Percentiles rank a stretch among this genome's conserved stretches.
phyloP scores from a whole-genome alignment of 2,113 vertebrate genomes.

The Podarcis muralis region DNA sequence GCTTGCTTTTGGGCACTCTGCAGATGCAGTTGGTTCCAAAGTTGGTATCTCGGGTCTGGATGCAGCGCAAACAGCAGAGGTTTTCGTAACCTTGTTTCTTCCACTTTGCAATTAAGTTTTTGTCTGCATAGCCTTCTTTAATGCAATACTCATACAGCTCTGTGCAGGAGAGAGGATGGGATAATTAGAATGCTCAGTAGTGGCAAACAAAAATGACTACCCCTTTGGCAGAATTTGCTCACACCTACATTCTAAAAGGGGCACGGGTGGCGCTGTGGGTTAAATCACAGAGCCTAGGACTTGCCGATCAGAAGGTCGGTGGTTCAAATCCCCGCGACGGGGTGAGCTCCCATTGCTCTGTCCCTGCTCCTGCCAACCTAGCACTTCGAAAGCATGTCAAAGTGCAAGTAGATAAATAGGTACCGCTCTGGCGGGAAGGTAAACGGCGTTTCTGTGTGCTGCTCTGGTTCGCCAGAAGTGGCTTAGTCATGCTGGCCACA shows the following conservation, averaged over 20 bases:
- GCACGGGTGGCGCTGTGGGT: too few relatives aligned
- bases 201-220: neutral
- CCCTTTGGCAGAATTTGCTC: neutral
- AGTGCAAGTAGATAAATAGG: too few relatives aligned
- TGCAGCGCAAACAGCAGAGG: slow-evolving; percentile 95
- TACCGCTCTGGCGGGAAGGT: too few relatives aligned
- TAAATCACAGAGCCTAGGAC: too few relatives aligned
- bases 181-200: neutral
- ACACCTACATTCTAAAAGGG: neutral
- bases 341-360: too few relatives aligned
- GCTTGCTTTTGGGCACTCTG: slow-evolving; percentile 96
- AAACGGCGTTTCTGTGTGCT: too few relatives aligned
- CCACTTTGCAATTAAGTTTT: slow-evolving; percentile 98
- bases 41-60: slow-evolving; percentile 97
- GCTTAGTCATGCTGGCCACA: too few relatives aligned
- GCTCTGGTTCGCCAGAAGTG: too few relatives aligned
- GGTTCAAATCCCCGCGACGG: too few relatives aligned
- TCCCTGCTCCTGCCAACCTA: too few relatives aligned
- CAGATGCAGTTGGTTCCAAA: slow-evolving; percentile 99
- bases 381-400: too few relatives aligned
- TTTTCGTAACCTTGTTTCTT: slow-evolving; percentile 99
- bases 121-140: slow-evolving; percentile 96
- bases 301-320: too few relatives aligned
- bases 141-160: slow-evolving; percentile 98
- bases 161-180: slow-evolving; percentile 53